These are phyloP conservation scores for Cosmia pyralina DNA, from an alignment of 2,888 invertebrate genomes.

Conservation along the genomic window DNA sequence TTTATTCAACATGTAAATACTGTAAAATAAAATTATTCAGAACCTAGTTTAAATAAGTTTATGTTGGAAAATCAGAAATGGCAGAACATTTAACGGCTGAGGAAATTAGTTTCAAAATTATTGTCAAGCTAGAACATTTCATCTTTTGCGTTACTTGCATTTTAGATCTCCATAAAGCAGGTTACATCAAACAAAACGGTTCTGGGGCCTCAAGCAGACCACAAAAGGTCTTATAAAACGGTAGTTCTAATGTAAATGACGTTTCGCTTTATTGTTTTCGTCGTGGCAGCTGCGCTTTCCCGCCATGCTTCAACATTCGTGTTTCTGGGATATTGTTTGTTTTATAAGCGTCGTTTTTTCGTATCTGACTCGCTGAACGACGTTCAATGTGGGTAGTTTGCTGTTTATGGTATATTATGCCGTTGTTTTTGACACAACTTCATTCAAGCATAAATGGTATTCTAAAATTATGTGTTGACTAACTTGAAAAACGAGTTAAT, in stretches of 20 bases:
- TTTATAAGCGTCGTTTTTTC: slow-evolving; percentile 57
- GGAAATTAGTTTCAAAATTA: background rate
- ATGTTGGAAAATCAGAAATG: background rate
- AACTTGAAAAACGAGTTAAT: background rate
- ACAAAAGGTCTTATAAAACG: slow-evolving; percentile 65
- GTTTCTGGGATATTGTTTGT: slow-evolving; percentile 68
- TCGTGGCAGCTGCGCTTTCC: slow-evolving; percentile 68
- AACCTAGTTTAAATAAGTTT: background rate
- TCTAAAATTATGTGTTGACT: slow-evolving; percentile 6
- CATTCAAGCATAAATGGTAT: slow-evolving; percentile 11
- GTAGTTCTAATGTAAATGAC: slow-evolving; percentile 68
- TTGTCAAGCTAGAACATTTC: background rate
- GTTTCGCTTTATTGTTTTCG: slow-evolving; percentile 68
- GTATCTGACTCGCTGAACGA: slow-evolving; percentile 33
- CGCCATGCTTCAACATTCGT: slow-evolving; percentile 64
- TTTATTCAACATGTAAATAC: too few species aligned
- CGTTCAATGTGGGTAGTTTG: slow-evolving; percentile 44
- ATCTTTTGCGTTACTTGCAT: slow-evolving; percentile 25
- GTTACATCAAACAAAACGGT: slow-evolving; percentile 52
- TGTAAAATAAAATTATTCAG: too few species aligned
- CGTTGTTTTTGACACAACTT: slow-evolving; percentile 40
- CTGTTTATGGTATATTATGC: slow-evolving; percentile 44
- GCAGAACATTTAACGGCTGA: background rate
- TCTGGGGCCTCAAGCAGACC: slow-evolving; percentile 43
- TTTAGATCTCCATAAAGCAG: slow-evolving; percentile 27